phyloP scores from a whole-genome alignment of 1,140 invertebrate species.

The Leptinotarsa defecta region DNA sequence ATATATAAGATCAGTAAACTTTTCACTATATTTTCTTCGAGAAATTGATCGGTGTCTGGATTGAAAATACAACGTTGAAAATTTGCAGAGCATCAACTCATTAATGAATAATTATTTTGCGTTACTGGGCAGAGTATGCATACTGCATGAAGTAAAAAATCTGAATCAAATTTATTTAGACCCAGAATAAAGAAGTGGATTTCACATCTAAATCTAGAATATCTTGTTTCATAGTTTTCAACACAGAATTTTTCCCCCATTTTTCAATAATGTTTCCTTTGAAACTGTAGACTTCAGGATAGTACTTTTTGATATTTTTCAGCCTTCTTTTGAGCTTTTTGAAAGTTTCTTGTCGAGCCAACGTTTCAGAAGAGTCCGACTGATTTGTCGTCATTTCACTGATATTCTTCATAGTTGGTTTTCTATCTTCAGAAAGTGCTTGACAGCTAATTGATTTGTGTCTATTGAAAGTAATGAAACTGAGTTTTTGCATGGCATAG shows the following conservation, averaged over 20 bases:
- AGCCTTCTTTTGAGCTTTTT: not conserved
- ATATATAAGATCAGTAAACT: too few species aligned
- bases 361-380: not conserved
- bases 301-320: slow-evolving; percentile 5
- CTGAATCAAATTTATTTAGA: not conserved
- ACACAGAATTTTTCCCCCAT: not conserved
- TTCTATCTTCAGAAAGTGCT: not conserved
- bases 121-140: too few species aligned
- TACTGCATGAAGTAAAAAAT: too few species aligned
- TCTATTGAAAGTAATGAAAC: not conserved
- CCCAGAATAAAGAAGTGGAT: not conserved
- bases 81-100: too few species aligned
- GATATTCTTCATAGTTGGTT: not conserved
- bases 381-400: not conserved
- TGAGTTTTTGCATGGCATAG: slow-evolving; percentile 7
- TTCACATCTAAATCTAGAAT: not conserved
- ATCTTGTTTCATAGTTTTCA: not conserved
- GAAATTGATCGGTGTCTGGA: too few species aligned
- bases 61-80: too few species aligned
- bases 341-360: not conserved
- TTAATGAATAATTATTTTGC: too few species aligned
- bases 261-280: slow-evolving; percentile 12
- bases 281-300: not conserved
- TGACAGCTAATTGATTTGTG: not conserved
- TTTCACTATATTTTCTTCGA: too few species aligned